A percentile compares a stretch with the other conserved stretches of the same genome.
phyloP scores from a whole-genome alignment of 2,888 invertebrate genomes.

The Idaea straminata region DNA sequence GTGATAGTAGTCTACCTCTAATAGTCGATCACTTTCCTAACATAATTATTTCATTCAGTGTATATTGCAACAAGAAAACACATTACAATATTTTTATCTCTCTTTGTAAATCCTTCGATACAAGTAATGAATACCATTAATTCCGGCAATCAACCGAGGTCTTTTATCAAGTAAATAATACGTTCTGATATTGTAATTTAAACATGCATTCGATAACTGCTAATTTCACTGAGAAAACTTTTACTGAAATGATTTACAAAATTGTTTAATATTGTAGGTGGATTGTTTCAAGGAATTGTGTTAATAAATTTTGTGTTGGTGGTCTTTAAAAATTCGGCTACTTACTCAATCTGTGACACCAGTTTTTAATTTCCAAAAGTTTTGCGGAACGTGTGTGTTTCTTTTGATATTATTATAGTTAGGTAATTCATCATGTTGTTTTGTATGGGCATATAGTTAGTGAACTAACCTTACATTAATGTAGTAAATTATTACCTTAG shows the following conservation, averaged over 20 bases:
- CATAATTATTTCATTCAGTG: neutral
- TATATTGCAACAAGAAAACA: neutral
- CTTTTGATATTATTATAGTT: neutral
- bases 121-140: slow-evolving; percentile 8
- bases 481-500: slow-evolving; percentile 65
- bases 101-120: slow-evolving; percentile 25
- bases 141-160: slow-evolving; percentile 24
- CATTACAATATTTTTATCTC: slow-evolving; percentile 19
- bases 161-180: slow-evolving; percentile 31
- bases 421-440: slow-evolving; percentile 51
- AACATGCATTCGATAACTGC: slow-evolving; percentile 25
- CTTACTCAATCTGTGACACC: neutral
- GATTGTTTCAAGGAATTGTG: slow-evolving; percentile 6
- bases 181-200: slow-evolving; percentile 26
- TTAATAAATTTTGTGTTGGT: slow-evolving; percentile 13
- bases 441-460: slow-evolving; percentile 69
- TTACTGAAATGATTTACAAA: neutral
- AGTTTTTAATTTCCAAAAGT: neutral
- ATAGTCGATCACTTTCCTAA: neutral
- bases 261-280: slow-evolving; percentile 14
- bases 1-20: slow-evolving; percentile 33
- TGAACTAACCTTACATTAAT: slow-evolving; percentile 78
- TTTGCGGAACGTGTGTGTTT: neutral
- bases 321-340: neutral
- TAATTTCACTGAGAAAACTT: slow-evolving; percentile 17